These are phyloP conservation scores for Sycophila sp. DNA, from an alignment of 1,140 invertebrate species.

Conservation along the genomic window DNA sequence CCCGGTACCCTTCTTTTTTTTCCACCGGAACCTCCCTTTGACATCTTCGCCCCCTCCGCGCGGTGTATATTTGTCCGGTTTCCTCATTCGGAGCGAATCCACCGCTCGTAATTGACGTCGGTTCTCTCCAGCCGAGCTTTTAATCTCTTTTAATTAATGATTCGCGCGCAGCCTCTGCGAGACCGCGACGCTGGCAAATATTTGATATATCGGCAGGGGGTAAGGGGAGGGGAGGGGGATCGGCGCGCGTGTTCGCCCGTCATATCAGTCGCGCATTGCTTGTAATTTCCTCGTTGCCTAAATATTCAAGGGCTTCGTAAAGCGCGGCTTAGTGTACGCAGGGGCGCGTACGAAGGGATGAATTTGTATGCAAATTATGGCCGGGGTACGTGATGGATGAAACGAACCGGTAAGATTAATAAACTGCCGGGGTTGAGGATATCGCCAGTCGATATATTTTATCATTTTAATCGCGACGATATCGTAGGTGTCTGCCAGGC, in stretches of 20 bases:
- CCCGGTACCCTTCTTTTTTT: background rate
- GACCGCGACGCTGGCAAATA: conserved; percentile 44
- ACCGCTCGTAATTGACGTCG: background rate
- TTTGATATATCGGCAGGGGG: conserved; percentile 43
- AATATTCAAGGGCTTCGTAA: conserved; percentile 38
- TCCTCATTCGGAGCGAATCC: background rate
- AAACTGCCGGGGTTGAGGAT: no score
- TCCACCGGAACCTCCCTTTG: background rate
- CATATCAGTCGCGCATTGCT: conserved; percentile 24
- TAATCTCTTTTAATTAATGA: conserved; percentile 57
- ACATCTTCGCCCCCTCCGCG: background rate
- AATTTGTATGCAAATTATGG: conserved; percentile 24
- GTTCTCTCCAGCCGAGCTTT: conserved; percentile 41
- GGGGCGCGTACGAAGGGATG: background rate
- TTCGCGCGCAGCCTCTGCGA: conserved; percentile 42
- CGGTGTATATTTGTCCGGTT: conserved; percentile 4
- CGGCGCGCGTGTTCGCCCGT: conserved; percentile 23
- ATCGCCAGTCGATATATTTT: no score
- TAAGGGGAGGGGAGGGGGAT: no score
- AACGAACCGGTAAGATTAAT: conserved; percentile 3
- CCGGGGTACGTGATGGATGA: background rate
- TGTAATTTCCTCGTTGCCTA: conserved; percentile 22
- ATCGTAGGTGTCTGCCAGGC: no score
- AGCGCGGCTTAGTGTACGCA: conserved; percentile 28
- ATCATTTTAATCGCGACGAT: no score